A percentile compares a stretch with the other conserved stretches of the same genome.
Conservation (phyloP, 2,888 invertebrate genomes). For the Rugalucina vietnamica region DNA sequence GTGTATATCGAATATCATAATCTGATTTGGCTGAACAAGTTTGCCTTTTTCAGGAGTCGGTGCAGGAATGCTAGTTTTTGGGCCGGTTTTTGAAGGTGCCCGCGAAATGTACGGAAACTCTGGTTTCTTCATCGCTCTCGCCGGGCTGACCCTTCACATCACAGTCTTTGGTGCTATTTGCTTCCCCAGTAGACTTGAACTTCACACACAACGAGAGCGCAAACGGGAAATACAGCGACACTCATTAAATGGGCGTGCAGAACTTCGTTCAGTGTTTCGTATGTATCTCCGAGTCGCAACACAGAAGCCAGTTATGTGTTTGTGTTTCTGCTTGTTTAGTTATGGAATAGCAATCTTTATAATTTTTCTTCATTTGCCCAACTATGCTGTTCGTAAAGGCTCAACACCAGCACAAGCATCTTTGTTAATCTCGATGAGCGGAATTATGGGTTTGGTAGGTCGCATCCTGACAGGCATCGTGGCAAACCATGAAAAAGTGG, state of each 20-base stretch:
- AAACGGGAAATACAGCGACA: background rate
- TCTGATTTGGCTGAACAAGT: no score
- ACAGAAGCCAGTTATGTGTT: constrained; percentile 33
- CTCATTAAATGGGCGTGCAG: background rate
- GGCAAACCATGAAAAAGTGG: background rate
- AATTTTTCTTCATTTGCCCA: constrained; percentile 39
- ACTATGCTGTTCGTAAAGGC: constrained; percentile 31
- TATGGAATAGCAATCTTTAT: constrained; percentile 18
- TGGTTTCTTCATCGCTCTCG: constrained; percentile 48
- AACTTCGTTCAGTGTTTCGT: background rate
- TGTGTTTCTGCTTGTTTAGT: constrained; percentile 32
- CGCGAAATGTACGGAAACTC: constrained; percentile 41
- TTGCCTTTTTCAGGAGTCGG: no score
- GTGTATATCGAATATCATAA: no score
- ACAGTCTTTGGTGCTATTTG: constrained; percentile 44
- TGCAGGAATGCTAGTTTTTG: constrained; percentile 39
- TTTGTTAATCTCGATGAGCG: constrained; percentile 34
- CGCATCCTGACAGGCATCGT: constrained; percentile 39
- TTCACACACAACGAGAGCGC: constrained; percentile 11
- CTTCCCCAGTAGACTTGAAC: constrained; percentile 45
- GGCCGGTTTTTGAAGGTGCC: constrained; percentile 47
- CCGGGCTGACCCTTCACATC: constrained; percentile 42
- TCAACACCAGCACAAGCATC: constrained; percentile 25
- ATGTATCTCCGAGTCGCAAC: constrained; percentile 18
- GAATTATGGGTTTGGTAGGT: constrained; percentile 28